A percentile compares a stretch with the other conserved stretches of the same genome.
These are phyloP conservation scores for Mythimna pallens DNA, from an alignment of 2,888 invertebrate genomes.

Conservation along the genomic window DNA sequence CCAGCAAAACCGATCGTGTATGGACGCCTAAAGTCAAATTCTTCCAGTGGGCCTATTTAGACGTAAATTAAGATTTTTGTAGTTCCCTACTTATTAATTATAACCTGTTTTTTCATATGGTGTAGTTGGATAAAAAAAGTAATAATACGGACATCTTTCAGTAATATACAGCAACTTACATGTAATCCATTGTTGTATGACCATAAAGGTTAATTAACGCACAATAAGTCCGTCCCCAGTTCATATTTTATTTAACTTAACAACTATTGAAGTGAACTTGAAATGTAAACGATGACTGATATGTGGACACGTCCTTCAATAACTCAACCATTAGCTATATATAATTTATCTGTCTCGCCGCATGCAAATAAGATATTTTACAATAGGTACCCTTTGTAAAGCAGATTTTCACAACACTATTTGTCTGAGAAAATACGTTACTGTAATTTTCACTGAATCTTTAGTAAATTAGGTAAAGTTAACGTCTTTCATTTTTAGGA, in stretches of 20 bases:
- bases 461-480: not conserved
- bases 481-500: not conserved
- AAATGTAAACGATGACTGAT: constrained; percentile 62
- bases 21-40: too few relatives aligned
- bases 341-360: constrained; percentile 1
- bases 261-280: constrained; percentile 63
- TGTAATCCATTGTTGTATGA: not conserved
- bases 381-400: constrained; percentile 2
- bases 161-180: not conserved
- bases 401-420: not conserved
- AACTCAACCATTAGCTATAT: constrained; percentile 30
- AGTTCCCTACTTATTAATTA: too few relatives aligned
- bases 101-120: too few relatives aligned
- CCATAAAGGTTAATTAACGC: not conserved
- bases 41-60: too few relatives aligned
- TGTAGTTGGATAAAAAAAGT: too few relatives aligned
- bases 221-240: constrained; percentile 28
- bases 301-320: constrained; percentile 56
- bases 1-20: too few relatives aligned
- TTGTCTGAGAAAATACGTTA: not conserved
- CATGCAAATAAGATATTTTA: constrained; percentile 17
- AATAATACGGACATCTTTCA: too few relatives aligned
- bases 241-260: constrained; percentile 46
- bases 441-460: too few relatives aligned
- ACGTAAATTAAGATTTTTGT: too few relatives aligned